Evolutionary conservation across 35 echinoderm and acorn worm species (phyloP).

Genomic region (Lytechinus variegatus): DNA sequence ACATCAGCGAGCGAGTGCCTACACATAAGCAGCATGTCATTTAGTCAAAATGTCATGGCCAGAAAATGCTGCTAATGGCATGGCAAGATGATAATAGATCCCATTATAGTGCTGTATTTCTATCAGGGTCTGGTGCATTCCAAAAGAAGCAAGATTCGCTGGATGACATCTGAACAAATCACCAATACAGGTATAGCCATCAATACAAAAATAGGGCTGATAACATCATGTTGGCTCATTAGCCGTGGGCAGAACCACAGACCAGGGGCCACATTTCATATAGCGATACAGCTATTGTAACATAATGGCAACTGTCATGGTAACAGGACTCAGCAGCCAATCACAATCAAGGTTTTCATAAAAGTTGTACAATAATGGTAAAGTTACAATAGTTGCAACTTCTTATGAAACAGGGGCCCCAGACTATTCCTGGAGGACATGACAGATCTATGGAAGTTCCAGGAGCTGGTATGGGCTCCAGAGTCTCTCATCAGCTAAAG

Average conservation of each 20-base stretch:
- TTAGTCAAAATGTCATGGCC: neutral
- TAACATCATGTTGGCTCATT: neutral
- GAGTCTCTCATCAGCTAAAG: neutral
- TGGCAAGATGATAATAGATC: neutral
- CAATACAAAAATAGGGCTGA: neutral
- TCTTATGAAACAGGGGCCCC: too few species aligned
- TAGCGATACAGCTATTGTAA: too few species aligned
- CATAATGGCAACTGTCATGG: too few species aligned
- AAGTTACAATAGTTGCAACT: too few species aligned
- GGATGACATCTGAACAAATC: neutral
- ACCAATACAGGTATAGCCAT: neutral
- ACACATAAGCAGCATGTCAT: neutral
- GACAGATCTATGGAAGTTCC: neutral
- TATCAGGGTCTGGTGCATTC: neutral
- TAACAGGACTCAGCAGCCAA: too few species aligned
- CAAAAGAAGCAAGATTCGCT: neutral
- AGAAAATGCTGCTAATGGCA: neutral
- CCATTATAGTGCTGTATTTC: neutral
- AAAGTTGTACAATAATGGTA: too few species aligned
- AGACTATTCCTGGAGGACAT: slow-evolving; percentile 5
- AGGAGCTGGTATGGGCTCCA: neutral
- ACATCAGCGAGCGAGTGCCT: neutral
- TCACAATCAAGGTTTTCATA: too few species aligned
- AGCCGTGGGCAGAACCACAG: neutral
- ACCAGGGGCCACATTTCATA: neutral